Base-by-base conservation (phyloP, 2,113 vertebrate genomes). In the Lycaon pictus region DNA sequence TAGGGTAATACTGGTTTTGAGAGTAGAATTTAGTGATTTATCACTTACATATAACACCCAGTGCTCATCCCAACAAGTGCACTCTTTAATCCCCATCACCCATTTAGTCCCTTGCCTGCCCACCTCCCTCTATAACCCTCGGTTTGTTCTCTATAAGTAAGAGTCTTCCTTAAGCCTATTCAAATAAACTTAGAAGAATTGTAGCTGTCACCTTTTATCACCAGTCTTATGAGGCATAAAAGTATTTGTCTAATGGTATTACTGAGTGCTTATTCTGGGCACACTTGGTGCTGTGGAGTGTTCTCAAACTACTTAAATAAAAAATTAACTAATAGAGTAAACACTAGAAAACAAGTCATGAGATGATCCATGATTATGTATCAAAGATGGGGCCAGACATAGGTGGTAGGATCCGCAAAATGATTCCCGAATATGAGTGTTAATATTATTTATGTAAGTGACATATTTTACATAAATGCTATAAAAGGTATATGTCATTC, bases 121-220 rank as follows among this genome's bases (percentile, higher is more conserved):
- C 27, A n/a, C 29, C 15, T 67, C 65, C 65, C 10, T 65, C 29
- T 15, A 67, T n/a, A 29, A n/a, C 65, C 65, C 32, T 62, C 60
- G 25, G 29, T 67, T n/a, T 67, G 27, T n/a, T 69, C 32, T n/a
- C 32, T 69, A n/a, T n/a, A 69, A 32, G n/a, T 69, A 67, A 67
- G 65, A 69, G 16, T 69, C 65, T 58, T 53, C 67, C 48, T 92
- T 51, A 67, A 96, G 4, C 25, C 35, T 77, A 62, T 35, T 87
- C 25, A 89, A 90, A 90, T 82, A 82, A 62, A 51, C 23, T 94
- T 93, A 16, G 0, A 95, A 90, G 43, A 88, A 95, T 93, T 92
- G 29, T 67, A 83, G 71, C 13, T 55, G 60, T 74, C 55, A 92
- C 2, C 58, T 35, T 95, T 93, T 51, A 83, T 80, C 32, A 32